Base-by-base conservation (phyloP, 2,797 vertebrate genomes). In the Tinamus major region DNA sequence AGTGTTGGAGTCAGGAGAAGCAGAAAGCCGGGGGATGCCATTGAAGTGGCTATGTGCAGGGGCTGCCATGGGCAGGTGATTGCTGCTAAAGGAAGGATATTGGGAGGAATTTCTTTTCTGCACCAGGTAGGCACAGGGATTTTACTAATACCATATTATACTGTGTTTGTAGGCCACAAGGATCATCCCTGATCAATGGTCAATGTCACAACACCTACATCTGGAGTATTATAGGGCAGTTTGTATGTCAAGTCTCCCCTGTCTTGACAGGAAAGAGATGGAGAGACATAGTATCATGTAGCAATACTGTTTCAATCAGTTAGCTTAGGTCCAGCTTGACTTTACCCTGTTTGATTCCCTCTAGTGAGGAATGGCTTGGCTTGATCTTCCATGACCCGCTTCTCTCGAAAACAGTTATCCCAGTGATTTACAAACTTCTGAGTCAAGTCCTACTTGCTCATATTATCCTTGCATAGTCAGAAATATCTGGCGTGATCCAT, bases 241-340 rank as follows among this genome's bases (percentile, higher is more conserved):
- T 3, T 20, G 4, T 13, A 2, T n/a, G 42, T 71, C 15, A 68
- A 64, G 44, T 5, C 11, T 6, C 33, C 37, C 0, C 0, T 26
- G 39, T 48, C 48, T 39, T 37, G 48, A 39, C 9, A 10, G 58
- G 17, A 89, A 71, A 74, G 21, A 86, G 77, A 71, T 18, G 1
- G 62, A 83, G n/a, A 83, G 13, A 37, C 6, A 39, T 31, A 69
- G 26, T 21, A 37, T 69, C 18, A 51, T 19, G 33, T 26, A 79
- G 10, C 8, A 46, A 44, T 24, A 21, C 3, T 6, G 49, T 75
- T 21, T 78, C 13, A 41, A 58, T 16, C 53, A 46, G 27, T 24
- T 10, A 90, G 23, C 18, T 67, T 21, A 26, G 2, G 2, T 69
- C 17, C 49, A 74, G 5, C 3, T 37, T 86, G 24, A 16, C 42